A percentile compares a stretch with the other conserved stretches of the same genome.
Conservation (phyloP, 1,140 invertebrate genomes). For the Eriocheir sinensis region DNA sequence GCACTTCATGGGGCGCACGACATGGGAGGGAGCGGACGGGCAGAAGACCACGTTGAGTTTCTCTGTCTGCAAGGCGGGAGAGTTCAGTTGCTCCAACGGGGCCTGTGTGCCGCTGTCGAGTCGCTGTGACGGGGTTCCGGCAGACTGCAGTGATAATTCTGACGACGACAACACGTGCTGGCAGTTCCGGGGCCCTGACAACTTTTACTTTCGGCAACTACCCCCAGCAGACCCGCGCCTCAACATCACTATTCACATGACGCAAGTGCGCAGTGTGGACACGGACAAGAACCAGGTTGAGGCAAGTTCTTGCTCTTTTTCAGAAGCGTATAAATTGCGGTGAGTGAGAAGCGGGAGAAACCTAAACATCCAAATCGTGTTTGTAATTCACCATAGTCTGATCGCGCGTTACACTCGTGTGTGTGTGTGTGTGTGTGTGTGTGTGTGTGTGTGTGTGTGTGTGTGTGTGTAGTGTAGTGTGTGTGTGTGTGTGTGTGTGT, state of each 20-base stretch:
- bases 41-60: not conserved
- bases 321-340: too few species aligned
- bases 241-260: constrained; percentile 26
- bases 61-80: not conserved
- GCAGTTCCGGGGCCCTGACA: not conserved
- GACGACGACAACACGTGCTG: constrained; percentile 41
- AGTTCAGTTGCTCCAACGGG: constrained; percentile 26
- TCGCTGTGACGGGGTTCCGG: constrained; percentile 29
- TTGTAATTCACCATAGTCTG: too few species aligned
- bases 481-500: not conserved
- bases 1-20: constrained; percentile 33
- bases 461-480: not conserved
- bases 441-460: not conserved
- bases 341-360: too few species aligned
- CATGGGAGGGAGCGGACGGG: not conserved
- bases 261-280: not conserved
- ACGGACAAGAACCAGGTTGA: not conserved
- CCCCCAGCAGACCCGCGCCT: not conserved
- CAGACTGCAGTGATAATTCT: constrained; percentile 31
- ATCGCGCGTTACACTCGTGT: too few species aligned
- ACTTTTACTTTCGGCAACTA: not conserved
- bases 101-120: constrained; percentile 24
- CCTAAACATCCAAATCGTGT: too few species aligned
- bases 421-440: not conserved
- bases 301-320: not conserved